Conservation (phyloP, 2,113 vertebrate genomes). For the Heterotilapia buettikoferi region DNA sequence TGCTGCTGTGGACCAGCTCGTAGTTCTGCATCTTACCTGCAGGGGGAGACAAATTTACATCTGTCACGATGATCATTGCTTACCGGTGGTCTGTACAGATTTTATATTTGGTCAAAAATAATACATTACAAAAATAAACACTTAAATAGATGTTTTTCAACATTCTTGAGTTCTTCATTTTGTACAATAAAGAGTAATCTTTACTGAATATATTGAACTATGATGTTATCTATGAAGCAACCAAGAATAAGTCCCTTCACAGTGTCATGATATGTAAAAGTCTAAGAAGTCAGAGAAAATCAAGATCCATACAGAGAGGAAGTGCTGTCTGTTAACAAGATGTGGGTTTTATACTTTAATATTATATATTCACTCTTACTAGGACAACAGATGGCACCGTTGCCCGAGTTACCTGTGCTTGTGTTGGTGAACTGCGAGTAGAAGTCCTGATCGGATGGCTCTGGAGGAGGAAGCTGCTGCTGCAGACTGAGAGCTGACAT, state of each 20-base stretch:
- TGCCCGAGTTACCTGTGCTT: constrained; percentile 74
- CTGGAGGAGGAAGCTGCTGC: constrained; percentile 85
- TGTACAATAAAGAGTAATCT: not conserved
- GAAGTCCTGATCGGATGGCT: constrained; percentile 91
- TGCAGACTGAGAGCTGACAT: constrained; percentile 87
- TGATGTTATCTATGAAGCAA: not conserved
- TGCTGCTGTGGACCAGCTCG: constrained; percentile 93
- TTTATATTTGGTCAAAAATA: not conserved
- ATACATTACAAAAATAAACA: not conserved
- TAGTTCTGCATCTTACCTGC: constrained; percentile 97
- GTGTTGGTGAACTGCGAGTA: constrained; percentile 94
- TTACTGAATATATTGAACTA: not conserved
- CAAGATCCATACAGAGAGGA: not conserved
- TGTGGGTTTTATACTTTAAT: not conserved
- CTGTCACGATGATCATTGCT: not conserved
- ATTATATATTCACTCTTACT: not conserved
- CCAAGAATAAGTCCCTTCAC: not conserved
- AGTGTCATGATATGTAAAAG: not conserved
- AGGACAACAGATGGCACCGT: not conserved
- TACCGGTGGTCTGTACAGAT: not conserved
- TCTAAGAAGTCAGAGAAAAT: not conserved
- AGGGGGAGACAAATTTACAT: not conserved
- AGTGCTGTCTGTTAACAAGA: not conserved
- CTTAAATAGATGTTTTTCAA: not conserved
- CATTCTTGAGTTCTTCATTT: not conserved